Evolutionary conservation across 2,113 vertebrate genomes (phyloP).

Genomic region (Eptesicus fuscus): DNA sequence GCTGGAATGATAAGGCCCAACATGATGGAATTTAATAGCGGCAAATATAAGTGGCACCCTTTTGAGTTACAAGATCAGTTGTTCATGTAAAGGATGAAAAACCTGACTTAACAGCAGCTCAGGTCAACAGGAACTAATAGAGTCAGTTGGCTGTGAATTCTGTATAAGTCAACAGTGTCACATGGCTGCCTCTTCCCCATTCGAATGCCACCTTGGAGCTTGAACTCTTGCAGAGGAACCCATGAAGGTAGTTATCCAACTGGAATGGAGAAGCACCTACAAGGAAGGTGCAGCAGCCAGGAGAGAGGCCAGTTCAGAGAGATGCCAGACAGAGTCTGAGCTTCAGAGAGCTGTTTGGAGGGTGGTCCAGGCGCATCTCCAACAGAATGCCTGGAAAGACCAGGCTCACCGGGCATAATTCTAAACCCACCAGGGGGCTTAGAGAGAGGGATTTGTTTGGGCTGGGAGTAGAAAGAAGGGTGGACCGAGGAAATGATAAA

Average conservation of each 20-base stretch:
- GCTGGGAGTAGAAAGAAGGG: not conserved
- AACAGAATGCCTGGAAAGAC: not conserved
- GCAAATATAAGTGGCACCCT: not conserved
- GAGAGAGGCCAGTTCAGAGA: not conserved
- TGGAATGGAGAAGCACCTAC: not conserved
- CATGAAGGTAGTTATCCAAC: not conserved
- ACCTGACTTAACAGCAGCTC: not conserved
- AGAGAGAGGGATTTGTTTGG: not conserved
- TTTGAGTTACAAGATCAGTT: not conserved
- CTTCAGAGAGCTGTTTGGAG: too few relatives aligned
- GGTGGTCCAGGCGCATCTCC: rapidly evolving
- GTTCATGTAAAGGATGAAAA: not conserved
- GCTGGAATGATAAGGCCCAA: not conserved
- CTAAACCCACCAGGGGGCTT: not conserved
- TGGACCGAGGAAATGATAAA: not conserved
- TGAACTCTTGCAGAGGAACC: not conserved
- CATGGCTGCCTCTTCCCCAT: not conserved
- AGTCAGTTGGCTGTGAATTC: not conserved
- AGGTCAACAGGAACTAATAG: not conserved
- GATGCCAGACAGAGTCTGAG: not conserved
- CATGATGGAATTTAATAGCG: not conserved
- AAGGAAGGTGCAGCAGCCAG: not conserved
- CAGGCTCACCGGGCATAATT: not conserved
- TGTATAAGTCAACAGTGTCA: not conserved
- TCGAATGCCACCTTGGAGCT: not conserved